Conservation (phyloP, 2,888 invertebrate species). For the Drosophila fulvimacula region DNA sequence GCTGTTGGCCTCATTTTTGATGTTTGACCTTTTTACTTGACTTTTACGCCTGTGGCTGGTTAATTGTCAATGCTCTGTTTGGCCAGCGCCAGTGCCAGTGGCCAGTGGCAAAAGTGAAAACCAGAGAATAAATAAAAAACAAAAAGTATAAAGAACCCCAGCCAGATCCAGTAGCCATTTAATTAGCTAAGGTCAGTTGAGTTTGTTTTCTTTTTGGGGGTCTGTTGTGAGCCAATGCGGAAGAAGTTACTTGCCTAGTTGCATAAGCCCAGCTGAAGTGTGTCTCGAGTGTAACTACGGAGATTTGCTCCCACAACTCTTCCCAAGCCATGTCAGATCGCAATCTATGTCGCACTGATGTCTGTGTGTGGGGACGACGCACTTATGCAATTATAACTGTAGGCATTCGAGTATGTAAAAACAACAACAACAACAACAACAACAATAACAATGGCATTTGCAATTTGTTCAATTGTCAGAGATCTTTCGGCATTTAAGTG, state of each 20-base stretch:
- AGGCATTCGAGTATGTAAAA: conserved; percentile 63
- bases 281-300: conserved; percentile 37
- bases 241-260: conserved; percentile 36
- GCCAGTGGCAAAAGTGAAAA: conserved; percentile 42
- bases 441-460: conserved; percentile 55
- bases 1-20: not conserved
- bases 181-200: conserved; percentile 64
- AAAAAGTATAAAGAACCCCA: conserved; percentile 9
- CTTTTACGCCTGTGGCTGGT: conserved; percentile 24
- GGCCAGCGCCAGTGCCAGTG: conserved; percentile 35
- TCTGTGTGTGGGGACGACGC: conserved; percentile 54
- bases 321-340: conserved; percentile 42
- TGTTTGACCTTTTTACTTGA: conserved; percentile 21
- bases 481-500: conserved; percentile 55
- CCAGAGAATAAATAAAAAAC: not conserved
- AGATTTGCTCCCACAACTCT: conserved; percentile 52
- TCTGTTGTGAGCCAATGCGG: conserved; percentile 14
- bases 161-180: conserved; percentile 35
- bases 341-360: conserved; percentile 53
- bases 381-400: conserved; percentile 77
- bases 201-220: conserved; percentile 21
- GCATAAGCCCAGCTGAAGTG: conserved; percentile 38
- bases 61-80: conserved; percentile 64
- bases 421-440: conserved; percentile 26
- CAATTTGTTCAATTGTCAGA: conserved; percentile 67